A percentile compares a stretch with the other conserved stretches of the same genome.
Evolutionary conservation across 2,888 invertebrate genomes (phyloP).

Genomic region (Synergus japonicus): DNA sequence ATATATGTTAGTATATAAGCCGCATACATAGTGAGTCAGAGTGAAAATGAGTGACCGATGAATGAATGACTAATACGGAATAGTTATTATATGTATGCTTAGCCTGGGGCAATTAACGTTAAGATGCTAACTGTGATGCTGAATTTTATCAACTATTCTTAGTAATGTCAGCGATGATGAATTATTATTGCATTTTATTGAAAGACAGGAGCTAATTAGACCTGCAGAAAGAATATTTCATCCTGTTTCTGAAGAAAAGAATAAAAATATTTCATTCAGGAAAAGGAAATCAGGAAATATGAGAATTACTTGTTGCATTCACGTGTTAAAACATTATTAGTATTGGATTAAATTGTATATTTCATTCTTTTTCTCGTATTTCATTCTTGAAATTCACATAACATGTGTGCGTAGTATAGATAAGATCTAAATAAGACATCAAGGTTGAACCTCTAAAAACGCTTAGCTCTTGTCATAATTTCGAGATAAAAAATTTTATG

Average conservation of each 20-base stretch:
- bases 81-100: neutral
- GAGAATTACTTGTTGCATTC: too few relatives aligned
- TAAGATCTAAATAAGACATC: neutral
- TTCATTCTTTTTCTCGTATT: neutral
- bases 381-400: neutral
- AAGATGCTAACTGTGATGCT: constrained; percentile 5
- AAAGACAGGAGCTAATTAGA: neutral
- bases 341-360: too few relatives aligned
- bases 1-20: neutral
- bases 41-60: neutral
- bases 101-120: neutral
- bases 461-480: neutral
- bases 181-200: neutral
- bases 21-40: neutral
- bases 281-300: too few relatives aligned
- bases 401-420: neutral
- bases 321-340: too few relatives aligned
- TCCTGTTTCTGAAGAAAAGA: neutral
- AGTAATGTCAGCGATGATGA: constrained; percentile 5
- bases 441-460: neutral
- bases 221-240: neutral
- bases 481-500: neutral
- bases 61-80: neutral
- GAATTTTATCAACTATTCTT: neutral
- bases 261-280: neutral